Conservation (phyloP, 2,888 invertebrate species). For the Clitarchus hookeri region DNA sequence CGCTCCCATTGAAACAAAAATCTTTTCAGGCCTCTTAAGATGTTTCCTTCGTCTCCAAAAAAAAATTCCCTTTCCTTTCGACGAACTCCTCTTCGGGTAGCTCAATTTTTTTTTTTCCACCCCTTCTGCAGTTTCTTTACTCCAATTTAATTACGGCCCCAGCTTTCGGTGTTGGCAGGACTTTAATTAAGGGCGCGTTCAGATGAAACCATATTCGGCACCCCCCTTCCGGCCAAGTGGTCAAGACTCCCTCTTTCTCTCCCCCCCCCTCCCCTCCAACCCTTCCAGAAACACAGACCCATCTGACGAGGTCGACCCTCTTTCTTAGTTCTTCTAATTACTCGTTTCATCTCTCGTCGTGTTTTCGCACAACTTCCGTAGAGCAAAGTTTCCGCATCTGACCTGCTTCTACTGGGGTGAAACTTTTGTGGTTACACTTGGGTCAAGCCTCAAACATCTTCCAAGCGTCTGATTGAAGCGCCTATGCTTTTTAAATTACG, state of each 20-base stretch:
- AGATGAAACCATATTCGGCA: not conserved
- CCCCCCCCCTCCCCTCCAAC: not conserved
- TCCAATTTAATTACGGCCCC: slow-evolving; percentile 20
- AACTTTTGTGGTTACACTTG: too few relatives aligned
- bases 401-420: too few relatives aligned
- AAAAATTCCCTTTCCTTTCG: not conserved
- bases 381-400: too few relatives aligned
- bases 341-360: not conserved
- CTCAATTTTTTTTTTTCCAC: not conserved
- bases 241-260: not conserved
- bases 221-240: not conserved
- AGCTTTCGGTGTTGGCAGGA: not conserved
- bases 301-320: not conserved
- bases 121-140: not conserved
- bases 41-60: not conserved
- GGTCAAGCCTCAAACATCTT: too few relatives aligned
- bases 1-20: slow-evolving; percentile 7
- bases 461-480: too few relatives aligned
- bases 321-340: not conserved
- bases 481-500: too few relatives aligned
- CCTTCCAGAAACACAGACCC: not conserved
- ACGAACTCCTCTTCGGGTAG: not conserved
- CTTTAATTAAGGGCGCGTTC: slow-evolving; percentile 32
- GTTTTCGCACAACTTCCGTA: not conserved
- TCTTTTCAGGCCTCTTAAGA: not conserved